Evolutionary conservation across 2,888 invertebrate genomes (phyloP).

Genomic region (Chloroclysta siterata): DNA sequence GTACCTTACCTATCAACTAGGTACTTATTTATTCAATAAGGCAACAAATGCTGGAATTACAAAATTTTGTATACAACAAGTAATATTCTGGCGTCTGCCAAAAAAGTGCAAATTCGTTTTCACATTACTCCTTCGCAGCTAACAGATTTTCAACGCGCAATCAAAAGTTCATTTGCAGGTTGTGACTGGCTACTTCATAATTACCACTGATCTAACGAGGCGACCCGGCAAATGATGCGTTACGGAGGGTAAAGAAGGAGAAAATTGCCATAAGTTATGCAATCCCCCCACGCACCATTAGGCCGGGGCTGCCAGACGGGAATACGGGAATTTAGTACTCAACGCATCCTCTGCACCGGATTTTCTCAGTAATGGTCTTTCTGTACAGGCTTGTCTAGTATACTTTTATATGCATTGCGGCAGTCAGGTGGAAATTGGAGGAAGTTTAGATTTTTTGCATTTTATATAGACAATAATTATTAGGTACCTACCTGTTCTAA

Average conservation of each 20-base stretch:
- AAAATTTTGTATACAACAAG: neutral
- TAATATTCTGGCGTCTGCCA: neutral
- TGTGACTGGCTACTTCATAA: slow-evolving; percentile 64
- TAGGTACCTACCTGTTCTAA: too few relatives aligned
- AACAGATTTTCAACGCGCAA: slow-evolving; percentile 41
- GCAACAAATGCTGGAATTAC: too few relatives aligned
- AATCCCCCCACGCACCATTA: slow-evolving; percentile 76
- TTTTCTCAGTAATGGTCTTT: slow-evolving; percentile 46
- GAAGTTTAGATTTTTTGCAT: too few relatives aligned
- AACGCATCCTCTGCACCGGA: slow-evolving; percentile 62
- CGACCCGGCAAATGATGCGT: slow-evolving; percentile 71
- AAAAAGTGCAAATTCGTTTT: slow-evolving; percentile 12
- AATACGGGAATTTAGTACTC: slow-evolving; percentile 63
- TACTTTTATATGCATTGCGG: slow-evolving; percentile 17
- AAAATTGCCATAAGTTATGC: slow-evolving; percentile 80
- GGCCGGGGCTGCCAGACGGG: slow-evolving; percentile 54
- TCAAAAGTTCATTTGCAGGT: slow-evolving; percentile 51
- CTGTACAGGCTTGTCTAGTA: slow-evolving; percentile 6
- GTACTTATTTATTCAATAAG: too few relatives aligned
- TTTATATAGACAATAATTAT: too few relatives aligned
- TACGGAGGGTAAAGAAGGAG: slow-evolving; percentile 65
- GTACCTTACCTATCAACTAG: too few relatives aligned
- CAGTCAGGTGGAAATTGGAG: slow-evolving; percentile 2
- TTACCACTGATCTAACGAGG: slow-evolving; percentile 61
- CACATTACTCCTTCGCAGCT: slow-evolving; percentile 13